Base-by-base conservation (phyloP, 2,113 vertebrate species). In the Menura novaehollandiae region DNA sequence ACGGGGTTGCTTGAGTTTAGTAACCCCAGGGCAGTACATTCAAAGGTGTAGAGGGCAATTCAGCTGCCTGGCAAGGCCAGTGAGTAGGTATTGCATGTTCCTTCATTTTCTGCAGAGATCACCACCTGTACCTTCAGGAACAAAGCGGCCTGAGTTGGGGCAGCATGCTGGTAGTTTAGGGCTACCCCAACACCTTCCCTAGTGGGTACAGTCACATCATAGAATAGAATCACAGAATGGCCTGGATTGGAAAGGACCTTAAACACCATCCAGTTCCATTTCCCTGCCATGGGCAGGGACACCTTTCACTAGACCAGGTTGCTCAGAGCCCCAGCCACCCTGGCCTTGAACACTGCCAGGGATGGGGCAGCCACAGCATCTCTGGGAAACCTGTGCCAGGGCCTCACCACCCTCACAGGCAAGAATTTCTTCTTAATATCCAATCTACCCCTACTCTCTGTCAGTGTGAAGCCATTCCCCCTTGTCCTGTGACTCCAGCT, bases 91-190 rank as follows among this genome's bases (percentile, higher is more conserved):
- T 28, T 52, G 24, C 9, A 5, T 2, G 16, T 73, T 35, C 53
- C 28, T 51, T 53, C 30, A 16, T 51, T 89, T 63, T 58, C 23
- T 49, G 58, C 2, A 0, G 32, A 41, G 13, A 68, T 71, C n/a
- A n/a, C 19, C 63, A 58, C 15, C 67, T 55, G 1, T 20, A 41
- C 22, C 37, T 58, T 58, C 55, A 87, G 52, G 46, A 85, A 37
- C 27, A 81, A 68, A 71, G 60, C 59, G 74, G 80, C 28, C 47
- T 63, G 51, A 12, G n/a, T 32, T 62, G 69, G 15, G 37, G n/a
- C 1, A 11, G 35, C 46, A 55, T 0, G 0, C 32, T 23, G 20
- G 16, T 39, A 32, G 16, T 35, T 85, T 8, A 79, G 41, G 52
- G 26, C 39, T 78, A 21, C 24, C 23, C 16, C 27, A 39, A 49